Base-by-base conservation (phyloP, 92 coral and sea anemone genomes). In the Phenganax marumi region DNA sequence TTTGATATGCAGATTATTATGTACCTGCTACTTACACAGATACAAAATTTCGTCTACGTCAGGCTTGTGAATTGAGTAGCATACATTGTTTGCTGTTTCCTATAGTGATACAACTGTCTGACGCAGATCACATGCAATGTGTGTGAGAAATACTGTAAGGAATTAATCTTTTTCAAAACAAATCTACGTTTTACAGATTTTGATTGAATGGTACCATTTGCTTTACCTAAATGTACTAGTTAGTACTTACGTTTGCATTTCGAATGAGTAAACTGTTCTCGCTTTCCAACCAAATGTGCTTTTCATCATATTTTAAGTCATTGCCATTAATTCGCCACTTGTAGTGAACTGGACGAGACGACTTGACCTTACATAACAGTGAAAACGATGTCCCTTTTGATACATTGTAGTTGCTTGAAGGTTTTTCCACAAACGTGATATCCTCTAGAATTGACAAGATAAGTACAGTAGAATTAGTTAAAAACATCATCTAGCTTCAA, bases 261-360 rank as follows among this genome's bases (percentile, higher is more conserved):
- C 12, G 39, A 13, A 78, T 50, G n/a, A 61, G 16, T 18, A 78
- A 66, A 46, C 46, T 78, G 58, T 78, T 61, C 71, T 6, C 83
- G 39, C 14, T 50, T 50, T 39, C 33, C 4, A 12, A 49, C 83
- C 72, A 78, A 8, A 61, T 62, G 61, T 78, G 73, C n/a, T 47
- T 61, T 33, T 61, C 58, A 50, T 63, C 83, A 61, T 78, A 78
- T 43, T 57, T 22, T 50, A 78, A 16, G 3, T 78, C 83, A 24
- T 18, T 13, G 73, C 60, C 47, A 60, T 78, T 66, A 25, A 78
- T 9, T 78, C 73, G 17, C 83, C 83, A 78, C 25, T 78, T 78
- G 73, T 78, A 78, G 21, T 78, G 8, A 49, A 78, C 25, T 78
- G 22, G 50, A 8, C 22, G 52, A 61, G 73, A 78, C 10, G 83